Base-by-base conservation (phyloP, 2,888 invertebrate genomes). In the Morpho achilles region DNA sequence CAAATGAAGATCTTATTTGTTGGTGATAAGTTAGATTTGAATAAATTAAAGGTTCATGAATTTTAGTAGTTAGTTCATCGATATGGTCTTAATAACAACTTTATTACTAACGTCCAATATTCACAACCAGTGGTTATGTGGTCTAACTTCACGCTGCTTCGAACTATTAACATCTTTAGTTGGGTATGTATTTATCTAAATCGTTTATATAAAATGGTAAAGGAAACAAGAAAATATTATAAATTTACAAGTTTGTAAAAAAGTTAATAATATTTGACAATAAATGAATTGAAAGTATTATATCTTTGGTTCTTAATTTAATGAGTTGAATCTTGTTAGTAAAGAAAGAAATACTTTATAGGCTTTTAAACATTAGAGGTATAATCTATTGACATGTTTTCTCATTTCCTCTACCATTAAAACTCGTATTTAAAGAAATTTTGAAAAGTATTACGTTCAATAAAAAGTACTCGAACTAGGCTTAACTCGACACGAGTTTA, bases 121-220 rank as follows among this genome's bases (percentile, higher is more conserved):
- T 10, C 10, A 32, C 10, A 52, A 44, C 39, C 39, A n/a, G 7
- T 53, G 53, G 50, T 45, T 46, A n/a, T 50, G 7, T 46, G 50
- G 50, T 45, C 41, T 56, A 46, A 56, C 56, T 41, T n/a, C 41
- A 41, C 56, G 50, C 56, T 46, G 50, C 50, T 48, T 9, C 43
- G 9, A 23, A 41, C 45, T 45, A 50, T 46, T 50, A 56, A 56
- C 56, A 56, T 46, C 56, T 41, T 23, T 42, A 32, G 8, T 10
- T 54, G 54, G 54, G 54, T 54, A 48, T 54, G 54, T 54, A 54
- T 7, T 48, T 51, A 7, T 32, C 32, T 52, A 32, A 3, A 32
- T 5, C 5, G 5, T 32, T 32, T 32, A 32, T 32, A 5, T 32
- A 32, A 32, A 32, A 43, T 43, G 7, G 45, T 45, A 45, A 45